Base-by-base conservation (phyloP, 2,113 vertebrate genomes). In the Poeciliopsis turrubarensis region DNA sequence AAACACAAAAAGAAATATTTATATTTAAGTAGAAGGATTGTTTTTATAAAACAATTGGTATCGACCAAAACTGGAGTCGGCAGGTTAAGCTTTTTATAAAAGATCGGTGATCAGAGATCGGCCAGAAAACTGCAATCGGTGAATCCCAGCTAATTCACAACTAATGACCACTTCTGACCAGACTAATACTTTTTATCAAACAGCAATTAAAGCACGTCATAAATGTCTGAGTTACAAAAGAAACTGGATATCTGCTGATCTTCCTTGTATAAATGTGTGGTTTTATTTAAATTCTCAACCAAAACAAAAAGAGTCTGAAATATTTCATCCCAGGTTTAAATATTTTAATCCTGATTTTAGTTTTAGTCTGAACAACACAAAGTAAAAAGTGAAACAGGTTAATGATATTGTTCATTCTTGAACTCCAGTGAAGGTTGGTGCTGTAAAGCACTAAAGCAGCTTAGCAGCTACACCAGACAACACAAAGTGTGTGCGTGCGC, bases 381-480 rank as follows among this genome's bases (percentile, higher is more conserved):
- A 62, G 60, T 15, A 75, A 62, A 7, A 31, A 31, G 30, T 31
- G 4, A 31, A 3, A 31, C 3, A 3, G 30, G 30, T 31, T 31
- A 3, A 37, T 37, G 72, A 70, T 26, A 71, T 34, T 30, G 69
- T 80, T 80, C 67, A 64, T 62, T 88, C 62, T 60, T 85, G 72
- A 88, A 84, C 68, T 61, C 70, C 70, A 65, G 75, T 69, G 69
- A 67, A 80, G 89, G 73, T 81, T 88, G 82, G 70, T 73, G 72
- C 84, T 75, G 85, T 77, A 78, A 61, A 68, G 68, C 41, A 70
- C 74, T 91, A 93, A 93, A 94, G 90, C 87, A 51, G 78, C 88
- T 88, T 92, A 85, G 60, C 22, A 31, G 72, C 84, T 66, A 81
- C 84, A 89, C 85, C 72, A 89, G 85, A 90, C 79, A 75, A 88